Evolutionary conservation across 2,888 invertebrate species (phyloP), one percentile per base, ranked within the genome.

Genomic region (Hemicrepidius hirtus): DNA sequence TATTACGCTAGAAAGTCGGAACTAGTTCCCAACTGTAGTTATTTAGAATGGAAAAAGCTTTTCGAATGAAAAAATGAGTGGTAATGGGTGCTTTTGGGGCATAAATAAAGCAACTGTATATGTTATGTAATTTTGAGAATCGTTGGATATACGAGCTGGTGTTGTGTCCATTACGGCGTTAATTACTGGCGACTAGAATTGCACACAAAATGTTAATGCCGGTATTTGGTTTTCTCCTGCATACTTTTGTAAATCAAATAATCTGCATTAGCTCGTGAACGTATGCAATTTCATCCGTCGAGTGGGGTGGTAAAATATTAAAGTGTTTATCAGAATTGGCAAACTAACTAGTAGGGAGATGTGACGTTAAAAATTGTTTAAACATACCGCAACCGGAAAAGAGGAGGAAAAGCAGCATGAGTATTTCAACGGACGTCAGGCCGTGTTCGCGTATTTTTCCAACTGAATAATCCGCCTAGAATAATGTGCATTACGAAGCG

Each of bases 401-500:
- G 32, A 32, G 32, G 32, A 32, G 7, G 32, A 32, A 6, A 28
- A 28, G 32, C 1, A 32, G 32, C 62, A 60, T 49, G 60, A 60
- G 44, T 71, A 50, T 71, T 71, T 67, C 57, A 70, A 24, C 60
- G 55, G 50, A 59, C 60, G 71, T 71, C 71, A 62, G 53, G 66
- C 46, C 35, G 37, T 60, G 66, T 70, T 70, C 74, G 62, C 70
- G 77, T 73, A 74, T 77, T 78, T 78, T 78, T 76, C 71, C 77
- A 70, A 73, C 68, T 75, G 77, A 78, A 76, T 77, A 77, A 78
- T 75, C 76, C 74, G 67, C 24, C 46, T 75, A 75, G 76, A 77
- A 77, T 78, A 77, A 78, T 77, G 75, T 78, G 75, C 78, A 79
- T 80, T 80, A 78, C 76, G 71, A 74, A 77, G 72, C 77, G 80